Conservation (phyloP, 2,888 invertebrate genomes). For the Nephrotoma guestfalica region DNA sequence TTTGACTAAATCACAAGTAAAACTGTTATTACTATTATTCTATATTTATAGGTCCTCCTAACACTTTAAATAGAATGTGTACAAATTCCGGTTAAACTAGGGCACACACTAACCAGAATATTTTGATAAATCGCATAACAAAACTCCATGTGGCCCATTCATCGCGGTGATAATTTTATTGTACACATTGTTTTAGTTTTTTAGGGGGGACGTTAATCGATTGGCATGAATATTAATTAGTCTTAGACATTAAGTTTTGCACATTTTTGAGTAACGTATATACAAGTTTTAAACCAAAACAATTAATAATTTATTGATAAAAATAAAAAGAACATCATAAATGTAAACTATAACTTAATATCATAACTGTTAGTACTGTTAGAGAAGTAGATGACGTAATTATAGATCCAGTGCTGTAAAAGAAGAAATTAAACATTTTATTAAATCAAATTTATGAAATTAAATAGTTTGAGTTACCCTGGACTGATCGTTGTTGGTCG, state of each 20-base stretch:
- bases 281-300: neutral
- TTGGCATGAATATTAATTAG: neutral
- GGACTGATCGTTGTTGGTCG: slow-evolving; percentile 3
- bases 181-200: neutral
- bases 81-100: too few relatives aligned
- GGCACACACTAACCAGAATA: too few relatives aligned
- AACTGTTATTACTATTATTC: too few relatives aligned
- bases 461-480: neutral
- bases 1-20: too few relatives aligned
- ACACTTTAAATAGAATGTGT: too few relatives aligned
- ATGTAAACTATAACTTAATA: neutral
- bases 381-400: neutral
- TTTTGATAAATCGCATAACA: neutral
- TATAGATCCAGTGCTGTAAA: neutral
- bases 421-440: neutral
- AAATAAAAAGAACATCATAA: neutral
- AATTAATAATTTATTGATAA: neutral
- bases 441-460: neutral
- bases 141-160: neutral
- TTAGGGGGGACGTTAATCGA: neutral
- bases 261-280: neutral
- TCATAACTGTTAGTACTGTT: neutral
- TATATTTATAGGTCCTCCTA: too few relatives aligned
- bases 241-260: neutral
- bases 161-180: neutral